Evolutionary conservation across 1,140 invertebrate genomes (phyloP).

Genomic region (Bicyclus anynana): DNA sequence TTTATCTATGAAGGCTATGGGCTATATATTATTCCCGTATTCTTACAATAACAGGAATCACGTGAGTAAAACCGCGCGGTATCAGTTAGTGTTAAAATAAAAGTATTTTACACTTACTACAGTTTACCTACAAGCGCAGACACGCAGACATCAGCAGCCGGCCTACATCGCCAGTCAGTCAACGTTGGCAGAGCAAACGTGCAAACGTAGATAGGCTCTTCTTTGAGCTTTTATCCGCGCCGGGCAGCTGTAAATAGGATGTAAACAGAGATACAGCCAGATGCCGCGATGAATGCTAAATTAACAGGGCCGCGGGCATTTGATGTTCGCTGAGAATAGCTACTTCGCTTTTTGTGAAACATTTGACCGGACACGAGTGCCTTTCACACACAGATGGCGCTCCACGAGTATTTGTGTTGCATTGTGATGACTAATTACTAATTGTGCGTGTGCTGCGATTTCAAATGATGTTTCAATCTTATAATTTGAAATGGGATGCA

Average conservation of each 20-base stretch:
- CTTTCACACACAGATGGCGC: background rate
- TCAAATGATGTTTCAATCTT: no score
- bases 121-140: background rate
- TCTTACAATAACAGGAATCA: no score
- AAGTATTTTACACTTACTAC: no score
- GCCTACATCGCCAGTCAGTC: conserved; percentile 25
- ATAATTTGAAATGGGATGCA: no score
- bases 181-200: conserved; percentile 58
- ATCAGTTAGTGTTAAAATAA: no score
- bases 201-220: conserved; percentile 69
- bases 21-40: no score
- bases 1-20: no score
- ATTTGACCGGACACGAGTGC: conserved; percentile 1
- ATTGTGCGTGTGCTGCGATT: background rate
- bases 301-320: conserved; percentile 44
- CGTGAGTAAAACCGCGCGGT: no score
- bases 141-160: conserved; percentile 2
- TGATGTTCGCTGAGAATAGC: conserved; percentile 3
- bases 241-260: conserved; percentile 66
- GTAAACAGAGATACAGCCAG: conserved; percentile 65
- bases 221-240: conserved; percentile 66
- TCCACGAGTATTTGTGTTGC: background rate
- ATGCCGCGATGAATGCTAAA: conserved; percentile 55
- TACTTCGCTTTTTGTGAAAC: background rate
- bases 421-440: background rate